Evolutionary conservation across 2,113 vertebrate species (phyloP).

Genomic region (Podiceps cristatus): DNA sequence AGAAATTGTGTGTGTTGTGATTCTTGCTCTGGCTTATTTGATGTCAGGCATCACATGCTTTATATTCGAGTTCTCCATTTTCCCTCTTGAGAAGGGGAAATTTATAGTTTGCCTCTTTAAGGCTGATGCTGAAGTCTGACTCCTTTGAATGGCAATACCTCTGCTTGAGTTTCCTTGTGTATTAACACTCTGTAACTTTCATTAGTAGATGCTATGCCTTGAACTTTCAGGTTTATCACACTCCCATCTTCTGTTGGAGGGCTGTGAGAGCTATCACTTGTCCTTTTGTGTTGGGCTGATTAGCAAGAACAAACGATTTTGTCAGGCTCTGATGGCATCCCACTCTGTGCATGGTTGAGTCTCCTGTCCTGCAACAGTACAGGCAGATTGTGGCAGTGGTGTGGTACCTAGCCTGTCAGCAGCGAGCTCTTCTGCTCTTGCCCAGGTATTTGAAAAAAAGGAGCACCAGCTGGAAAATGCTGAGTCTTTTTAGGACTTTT

Average conservation of each 20-base stretch:
- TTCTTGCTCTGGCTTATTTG: not conserved
- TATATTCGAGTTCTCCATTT: not conserved
- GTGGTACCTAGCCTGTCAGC: not conserved
- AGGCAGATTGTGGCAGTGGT: not conserved
- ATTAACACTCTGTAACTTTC: constrained; percentile 13
- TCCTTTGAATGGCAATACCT: not conserved
- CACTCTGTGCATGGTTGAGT: not conserved
- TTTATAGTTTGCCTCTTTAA: not conserved
- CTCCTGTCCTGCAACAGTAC: not conserved
- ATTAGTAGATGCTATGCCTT: not conserved
- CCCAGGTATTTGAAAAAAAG: not conserved
- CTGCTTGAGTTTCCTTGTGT: not conserved
- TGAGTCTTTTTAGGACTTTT: not conserved
- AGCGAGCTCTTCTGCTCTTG: not conserved
- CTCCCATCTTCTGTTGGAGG: not conserved
- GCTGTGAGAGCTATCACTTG: not conserved
- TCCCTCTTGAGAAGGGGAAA: not conserved
- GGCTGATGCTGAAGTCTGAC: not conserved
- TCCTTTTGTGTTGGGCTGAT: constrained; percentile 9
- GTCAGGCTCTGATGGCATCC: not conserved
- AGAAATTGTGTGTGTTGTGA: not conserved
- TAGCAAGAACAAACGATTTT: constrained; percentile 44
- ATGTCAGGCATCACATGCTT: not conserved
- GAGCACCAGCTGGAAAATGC: not conserved
- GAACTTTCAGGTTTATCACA: not conserved